Evolutionary conservation across 1,140 invertebrate species (phyloP), one percentile per base, ranked within the genome.

Genomic region (Zaprionus davidi): DNA sequence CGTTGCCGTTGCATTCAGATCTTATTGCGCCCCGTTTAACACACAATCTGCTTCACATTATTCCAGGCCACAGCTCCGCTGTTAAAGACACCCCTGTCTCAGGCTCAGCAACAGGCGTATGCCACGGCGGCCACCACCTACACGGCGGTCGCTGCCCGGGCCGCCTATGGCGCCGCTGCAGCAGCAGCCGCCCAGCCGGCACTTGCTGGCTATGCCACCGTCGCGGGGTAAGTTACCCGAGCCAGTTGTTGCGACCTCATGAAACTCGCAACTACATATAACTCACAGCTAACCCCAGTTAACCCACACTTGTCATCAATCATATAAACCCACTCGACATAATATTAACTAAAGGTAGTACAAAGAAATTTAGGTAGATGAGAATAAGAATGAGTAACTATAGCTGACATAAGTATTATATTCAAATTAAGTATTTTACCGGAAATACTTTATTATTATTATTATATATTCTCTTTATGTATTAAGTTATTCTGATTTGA

Each of bases 101-200:
- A 94, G 87, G 93, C 94, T 93, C 95, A 94, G 92, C 94, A 95
- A 94, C 96, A 96, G 87, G 96, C 95, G 78, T 91, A 91, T 58
- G 91, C 91, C 71, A 95, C 95, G 82, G 95, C 96, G 74, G 96
- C 96, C 70, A 96, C 96, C 74, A 96, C 95, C 76, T 96, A 96
- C 93, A 97, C 96, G 91, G 96, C 96, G 81, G 97, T 96, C 73
- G 97, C 97, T 34, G 96, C 96, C 79, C 96, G 96, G 74, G 96
- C 96, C 31, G 95, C 95, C 44, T 97, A 97, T 84, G 96, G 96
- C 59, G 96, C 97, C 38, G 97, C 96, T 49, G 96, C 97, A 57
- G 96, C 96, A 93, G 96, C 81, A 95, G 96, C 96, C 93, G 96
- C 76, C 95, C 96, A 78, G 95, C 96, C 93, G 93, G 94, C 81